phyloP scores from a whole-genome alignment of 2,888 invertebrate species.

The Epinotia nisella region DNA sequence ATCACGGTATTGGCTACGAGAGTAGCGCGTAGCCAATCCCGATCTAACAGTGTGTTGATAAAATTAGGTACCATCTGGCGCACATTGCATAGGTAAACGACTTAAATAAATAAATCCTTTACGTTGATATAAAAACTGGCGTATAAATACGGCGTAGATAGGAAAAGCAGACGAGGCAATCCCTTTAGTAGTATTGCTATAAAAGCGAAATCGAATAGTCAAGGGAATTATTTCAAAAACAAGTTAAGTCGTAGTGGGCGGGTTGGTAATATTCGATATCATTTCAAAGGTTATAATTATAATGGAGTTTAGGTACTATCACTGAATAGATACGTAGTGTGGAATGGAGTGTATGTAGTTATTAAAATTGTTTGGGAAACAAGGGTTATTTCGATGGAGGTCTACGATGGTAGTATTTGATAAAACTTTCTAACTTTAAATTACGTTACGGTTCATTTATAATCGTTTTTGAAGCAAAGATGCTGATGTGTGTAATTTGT shows the following conservation, averaged over 20 bases:
- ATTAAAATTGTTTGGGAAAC: no score
- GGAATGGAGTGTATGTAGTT: no score
- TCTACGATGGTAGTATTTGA: background rate
- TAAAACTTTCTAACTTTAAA: background rate
- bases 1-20: no score
- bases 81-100: background rate
- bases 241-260: conserved; percentile 6
- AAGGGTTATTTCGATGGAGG: no score
- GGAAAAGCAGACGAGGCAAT: conserved; percentile 29
- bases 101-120: conserved; percentile 15
- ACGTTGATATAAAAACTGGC: conserved; percentile 1
- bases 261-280: background rate
- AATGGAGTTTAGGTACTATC: background rate
- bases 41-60: no score
- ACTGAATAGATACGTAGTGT: no score
- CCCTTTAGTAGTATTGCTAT: conserved; percentile 31
- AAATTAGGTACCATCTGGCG: background rate
- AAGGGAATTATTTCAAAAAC: conserved; percentile 24
- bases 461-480: no score
- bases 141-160: conserved; percentile 3
- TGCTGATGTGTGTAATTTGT: no score
- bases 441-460: no score
- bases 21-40: no score
- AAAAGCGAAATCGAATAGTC: conserved; percentile 33
- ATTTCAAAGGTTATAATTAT: conserved; percentile 5